Evolutionary conservation across 1,140 invertebrate species (phyloP).

Genomic region (Diachasma alloeum): DNA sequence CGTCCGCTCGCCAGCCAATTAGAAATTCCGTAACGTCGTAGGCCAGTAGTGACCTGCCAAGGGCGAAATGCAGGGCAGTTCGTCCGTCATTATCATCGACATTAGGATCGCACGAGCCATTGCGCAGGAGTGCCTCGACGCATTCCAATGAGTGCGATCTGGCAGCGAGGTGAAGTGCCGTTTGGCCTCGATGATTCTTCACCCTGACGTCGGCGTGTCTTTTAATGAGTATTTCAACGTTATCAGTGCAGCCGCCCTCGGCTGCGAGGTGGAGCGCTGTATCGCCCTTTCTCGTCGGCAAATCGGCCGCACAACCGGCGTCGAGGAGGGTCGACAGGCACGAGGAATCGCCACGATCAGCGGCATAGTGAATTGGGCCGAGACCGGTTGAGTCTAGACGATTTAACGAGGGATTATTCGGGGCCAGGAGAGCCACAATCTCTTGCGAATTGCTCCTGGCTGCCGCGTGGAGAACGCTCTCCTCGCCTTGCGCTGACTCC

Average conservation of each 20-base stretch:
- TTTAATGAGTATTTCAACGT: slow-evolving; percentile 75
- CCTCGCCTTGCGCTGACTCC: slow-evolving; percentile 68
- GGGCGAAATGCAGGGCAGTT: slow-evolving; percentile 79
- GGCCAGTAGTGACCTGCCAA: slow-evolving; percentile 77
- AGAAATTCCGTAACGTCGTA: slow-evolving; percentile 80
- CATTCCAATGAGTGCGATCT: slow-evolving; percentile 79
- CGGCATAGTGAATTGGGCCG: slow-evolving; percentile 79
- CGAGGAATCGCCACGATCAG: slow-evolving; percentile 76
- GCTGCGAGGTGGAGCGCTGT: slow-evolving; percentile 83
- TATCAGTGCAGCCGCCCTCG: slow-evolving; percentile 78
- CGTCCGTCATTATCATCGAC: slow-evolving; percentile 79
- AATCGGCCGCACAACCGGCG: slow-evolving; percentile 68
- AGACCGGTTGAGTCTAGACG: slow-evolving; percentile 75
- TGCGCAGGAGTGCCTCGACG: slow-evolving; percentile 76
- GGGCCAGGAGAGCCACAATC: slow-evolving; percentile 76
- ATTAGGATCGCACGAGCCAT: slow-evolving; percentile 77
- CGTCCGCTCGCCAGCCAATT: slow-evolving; percentile 80
- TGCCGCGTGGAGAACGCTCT: slow-evolving; percentile 80
- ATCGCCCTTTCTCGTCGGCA: slow-evolving; percentile 70
- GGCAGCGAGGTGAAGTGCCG: slow-evolving; percentile 79
- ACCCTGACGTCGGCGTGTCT: slow-evolving; percentile 76
- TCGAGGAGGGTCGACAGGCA: slow-evolving; percentile 76
- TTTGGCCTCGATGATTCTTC: slow-evolving; percentile 79
- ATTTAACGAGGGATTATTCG: slow-evolving; percentile 75
- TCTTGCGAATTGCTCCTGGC: slow-evolving; percentile 78